These are phyloP conservation scores for Plecotus auritus DNA, from an alignment of 2,113 vertebrate species.

Conservation along the genomic window DNA sequence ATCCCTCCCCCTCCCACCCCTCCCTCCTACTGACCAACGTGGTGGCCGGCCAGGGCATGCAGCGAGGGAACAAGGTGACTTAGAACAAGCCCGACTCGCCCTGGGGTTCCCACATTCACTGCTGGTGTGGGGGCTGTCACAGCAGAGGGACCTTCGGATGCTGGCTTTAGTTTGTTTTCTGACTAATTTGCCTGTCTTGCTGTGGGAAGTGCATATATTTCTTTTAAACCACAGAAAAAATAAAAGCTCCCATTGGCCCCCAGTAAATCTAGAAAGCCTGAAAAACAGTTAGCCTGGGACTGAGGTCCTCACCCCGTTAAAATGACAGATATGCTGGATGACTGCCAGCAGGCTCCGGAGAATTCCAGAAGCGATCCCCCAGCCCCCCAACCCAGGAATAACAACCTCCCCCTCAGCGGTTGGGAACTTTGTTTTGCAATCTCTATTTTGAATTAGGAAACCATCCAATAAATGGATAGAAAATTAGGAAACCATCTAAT, in stretches of 20 bases:
- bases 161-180: neutral
- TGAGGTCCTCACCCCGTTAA: neutral
- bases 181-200: neutral
- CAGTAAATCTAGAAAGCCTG: neutral
- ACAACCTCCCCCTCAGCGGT: neutral
- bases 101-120: neutral
- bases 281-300: neutral
- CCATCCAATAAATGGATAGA: conserved; percentile 43
- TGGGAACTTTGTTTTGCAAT: neutral
- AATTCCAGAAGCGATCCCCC: neutral
- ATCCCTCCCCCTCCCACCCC: fast-evolving
- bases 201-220: neutral
- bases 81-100: neutral
- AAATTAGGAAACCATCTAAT: conserved; percentile 35
- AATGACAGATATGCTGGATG: neutral
- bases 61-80: neutral
- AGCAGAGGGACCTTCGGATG: neutral
- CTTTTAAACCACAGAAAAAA: neutral
- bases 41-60: neutral
- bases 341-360: neutral
- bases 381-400: neutral
- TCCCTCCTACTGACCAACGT: fast-evolving
- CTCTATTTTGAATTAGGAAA: conserved; percentile 18
- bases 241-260: neutral
- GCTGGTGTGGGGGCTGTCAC: neutral